These are phyloP conservation scores for Dastarcus helophoroides DNA, from an alignment of 2,888 invertebrate genomes.

Conservation along the genomic window DNA sequence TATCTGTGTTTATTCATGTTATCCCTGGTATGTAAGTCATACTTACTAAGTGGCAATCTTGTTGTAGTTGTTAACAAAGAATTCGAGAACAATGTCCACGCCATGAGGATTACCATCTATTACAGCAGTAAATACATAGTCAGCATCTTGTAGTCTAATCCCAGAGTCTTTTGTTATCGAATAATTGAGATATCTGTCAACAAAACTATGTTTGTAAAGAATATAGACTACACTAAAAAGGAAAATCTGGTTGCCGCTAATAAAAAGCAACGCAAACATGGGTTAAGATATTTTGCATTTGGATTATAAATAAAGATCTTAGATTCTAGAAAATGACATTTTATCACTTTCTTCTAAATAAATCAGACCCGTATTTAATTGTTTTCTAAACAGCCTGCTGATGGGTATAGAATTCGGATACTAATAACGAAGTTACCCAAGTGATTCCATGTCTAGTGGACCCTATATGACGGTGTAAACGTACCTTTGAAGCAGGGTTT, in stretches of 20 bases:
- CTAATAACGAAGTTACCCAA: too few relatives aligned
- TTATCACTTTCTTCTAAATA: neutral
- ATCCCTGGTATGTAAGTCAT: too few relatives aligned
- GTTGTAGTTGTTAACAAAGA: slow-evolving; percentile 7
- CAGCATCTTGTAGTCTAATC: slow-evolving; percentile 16
- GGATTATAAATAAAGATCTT: neutral
- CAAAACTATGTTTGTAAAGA: too few relatives aligned
- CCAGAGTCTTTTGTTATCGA: slow-evolving; percentile 11
- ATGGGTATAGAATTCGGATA: too few relatives aligned
- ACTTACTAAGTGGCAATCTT: slow-evolving; percentile 2
- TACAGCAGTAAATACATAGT: slow-evolving; percentile 12
- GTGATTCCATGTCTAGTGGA: too few relatives aligned
- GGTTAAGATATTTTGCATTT: slow-evolving; percentile 1
- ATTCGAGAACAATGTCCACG: slow-evolving; percentile 12
- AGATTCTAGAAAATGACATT: neutral
- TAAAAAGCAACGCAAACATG: too few relatives aligned
- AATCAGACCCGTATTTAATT: slow-evolving; percentile 1
- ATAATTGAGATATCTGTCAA: slow-evolving; percentile 14
- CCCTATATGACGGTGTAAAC: too few relatives aligned
- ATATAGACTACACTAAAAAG: too few relatives aligned
- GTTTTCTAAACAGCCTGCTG: too few relatives aligned
- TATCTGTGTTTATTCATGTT: too few relatives aligned
- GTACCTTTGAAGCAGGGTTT: slow-evolving; percentile 24
- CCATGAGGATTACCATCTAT: slow-evolving; percentile 12
- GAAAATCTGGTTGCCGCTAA: too few relatives aligned